Evolutionary conservation across 2,797 vertebrate species (phyloP).

Genomic region (Muscicapa striata): DNA sequence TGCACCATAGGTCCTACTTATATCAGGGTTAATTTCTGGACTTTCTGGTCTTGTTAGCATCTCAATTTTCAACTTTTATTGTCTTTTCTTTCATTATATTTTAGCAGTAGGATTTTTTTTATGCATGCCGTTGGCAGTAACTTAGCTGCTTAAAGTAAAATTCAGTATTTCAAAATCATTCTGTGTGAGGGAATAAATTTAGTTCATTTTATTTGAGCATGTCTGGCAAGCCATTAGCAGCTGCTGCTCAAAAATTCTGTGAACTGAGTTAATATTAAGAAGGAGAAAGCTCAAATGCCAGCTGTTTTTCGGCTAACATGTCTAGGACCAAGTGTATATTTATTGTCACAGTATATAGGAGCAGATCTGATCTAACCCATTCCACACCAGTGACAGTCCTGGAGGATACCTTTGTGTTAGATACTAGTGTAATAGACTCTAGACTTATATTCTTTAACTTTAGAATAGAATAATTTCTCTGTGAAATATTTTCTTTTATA

Average conservation of each 20-base stretch:
- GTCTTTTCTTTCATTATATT: background rate
- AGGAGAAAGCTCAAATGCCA: background rate
- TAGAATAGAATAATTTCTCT: background rate
- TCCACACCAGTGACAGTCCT: background rate
- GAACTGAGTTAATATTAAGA: constrained; percentile 11
- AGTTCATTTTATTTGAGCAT: constrained; percentile 15
- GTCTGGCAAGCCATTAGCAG: constrained; percentile 1
- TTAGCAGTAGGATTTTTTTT: background rate
- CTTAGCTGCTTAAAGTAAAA: background rate
- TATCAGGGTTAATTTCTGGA: background rate
- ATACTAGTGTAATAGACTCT: background rate
- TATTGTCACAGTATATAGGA: background rate
- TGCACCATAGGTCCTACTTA: background rate
- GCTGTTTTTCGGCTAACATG: background rate
- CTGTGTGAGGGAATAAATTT: constrained; percentile 11
- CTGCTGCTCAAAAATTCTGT: constrained; percentile 21
- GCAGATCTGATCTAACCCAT: background rate
- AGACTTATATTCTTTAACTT: background rate
- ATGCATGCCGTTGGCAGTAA: background rate
- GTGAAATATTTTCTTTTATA: background rate
- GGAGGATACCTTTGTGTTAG: background rate
- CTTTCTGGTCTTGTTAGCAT: background rate
- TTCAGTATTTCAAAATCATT: background rate
- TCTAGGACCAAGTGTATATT: background rate
- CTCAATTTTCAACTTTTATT: background rate